Evolutionary conservation across 1,140 invertebrate genomes (phyloP).

Genomic region (Sogatella furcifera): DNA sequence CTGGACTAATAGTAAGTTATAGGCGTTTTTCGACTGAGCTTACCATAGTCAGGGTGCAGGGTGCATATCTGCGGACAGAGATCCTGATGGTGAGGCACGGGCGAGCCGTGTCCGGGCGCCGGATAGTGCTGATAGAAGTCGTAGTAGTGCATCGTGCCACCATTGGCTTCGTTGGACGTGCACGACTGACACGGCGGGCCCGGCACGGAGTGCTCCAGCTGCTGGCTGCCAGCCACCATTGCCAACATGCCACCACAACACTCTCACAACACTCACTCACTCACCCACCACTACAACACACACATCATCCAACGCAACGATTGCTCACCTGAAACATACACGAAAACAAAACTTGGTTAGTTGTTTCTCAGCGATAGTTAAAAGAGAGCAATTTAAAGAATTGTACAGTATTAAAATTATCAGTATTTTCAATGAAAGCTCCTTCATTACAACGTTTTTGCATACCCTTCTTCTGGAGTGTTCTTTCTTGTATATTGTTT

Average conservation of each 20-base stretch:
- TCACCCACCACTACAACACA: background rate
- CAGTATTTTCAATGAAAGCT: too few species aligned
- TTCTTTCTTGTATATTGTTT: too few species aligned
- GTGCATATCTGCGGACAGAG: conserved; percentile 12
- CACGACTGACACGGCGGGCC: background rate
- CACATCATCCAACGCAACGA: background rate
- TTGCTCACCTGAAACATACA: too few species aligned
- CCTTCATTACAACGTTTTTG: too few species aligned
- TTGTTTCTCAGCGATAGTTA: too few species aligned
- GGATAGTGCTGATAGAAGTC: conserved; percentile 13
- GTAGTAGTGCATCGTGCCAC: conserved; percentile 17
- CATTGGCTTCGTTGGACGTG: background rate
- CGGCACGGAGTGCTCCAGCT: conserved; percentile 7
- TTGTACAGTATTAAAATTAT: too few species aligned
- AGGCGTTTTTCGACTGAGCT: too few species aligned
- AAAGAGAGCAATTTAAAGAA: too few species aligned
- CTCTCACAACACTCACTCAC: background rate
- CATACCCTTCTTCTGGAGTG: too few species aligned
- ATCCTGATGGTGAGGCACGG: conserved; percentile 11
- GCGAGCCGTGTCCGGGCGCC: conserved; percentile 11
- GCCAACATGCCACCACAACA: conserved; percentile 7
- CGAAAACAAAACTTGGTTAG: too few species aligned
- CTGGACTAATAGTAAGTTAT: too few species aligned
- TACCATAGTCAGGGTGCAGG: conserved; percentile 21
- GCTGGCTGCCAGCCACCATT: conserved; percentile 19